Percentiles rank a stretch among this genome's conserved stretches.
These are phyloP conservation scores for Drosophila tristis DNA, from an alignment of 1,140 invertebrate genomes.

Conservation along the genomic window DNA sequence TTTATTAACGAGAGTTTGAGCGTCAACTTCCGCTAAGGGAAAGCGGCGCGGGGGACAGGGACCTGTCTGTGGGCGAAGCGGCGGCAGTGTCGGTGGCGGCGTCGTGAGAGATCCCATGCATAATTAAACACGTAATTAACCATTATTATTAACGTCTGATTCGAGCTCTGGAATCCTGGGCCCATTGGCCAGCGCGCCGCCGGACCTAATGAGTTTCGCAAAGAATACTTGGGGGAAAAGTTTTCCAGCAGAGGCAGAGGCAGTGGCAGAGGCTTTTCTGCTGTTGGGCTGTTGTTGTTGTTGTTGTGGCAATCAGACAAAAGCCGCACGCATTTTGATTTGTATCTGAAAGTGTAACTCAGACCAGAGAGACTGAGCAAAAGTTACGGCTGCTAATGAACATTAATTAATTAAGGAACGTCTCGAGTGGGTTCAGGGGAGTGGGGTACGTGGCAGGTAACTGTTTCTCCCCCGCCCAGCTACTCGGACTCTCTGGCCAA, in stretches of 20 bases:
- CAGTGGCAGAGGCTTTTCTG: not conserved
- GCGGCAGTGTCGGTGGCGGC: not conserved
- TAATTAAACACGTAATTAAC: constrained; percentile 83
- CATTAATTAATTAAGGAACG: constrained; percentile 74
- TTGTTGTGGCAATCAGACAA: constrained; percentile 58
- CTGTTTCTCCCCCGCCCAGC: not conserved
- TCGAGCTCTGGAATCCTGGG: constrained; percentile 53
- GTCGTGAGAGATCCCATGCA: constrained; percentile 67
- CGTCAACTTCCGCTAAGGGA: constrained; percentile 70
- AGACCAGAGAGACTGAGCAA: constrained; percentile 9
- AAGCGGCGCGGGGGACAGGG: constrained; percentile 9
- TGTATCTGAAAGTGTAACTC: constrained; percentile 52
- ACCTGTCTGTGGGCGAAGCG: constrained; percentile 22
- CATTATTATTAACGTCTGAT: constrained; percentile 82
- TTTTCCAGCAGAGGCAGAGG: constrained; percentile 10
- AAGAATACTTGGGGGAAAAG: constrained; percentile 53
- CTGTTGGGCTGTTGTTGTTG: not conserved
- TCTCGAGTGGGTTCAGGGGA: constrained; percentile 21
- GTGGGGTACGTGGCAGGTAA: constrained; percentile 53
- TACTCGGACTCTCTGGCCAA: constrained; percentile 13
- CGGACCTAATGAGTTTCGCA: constrained; percentile 72
- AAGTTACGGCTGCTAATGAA: constrained; percentile 70
- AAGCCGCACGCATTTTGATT: constrained; percentile 68
- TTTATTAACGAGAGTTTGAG: constrained; percentile 82
- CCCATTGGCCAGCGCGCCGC: constrained; percentile 34